Evolutionary conservation across 2,888 invertebrate species (phyloP), one percentile per base, ranked within the genome.

Genomic region (Xestobium rufovillosum): DNA sequence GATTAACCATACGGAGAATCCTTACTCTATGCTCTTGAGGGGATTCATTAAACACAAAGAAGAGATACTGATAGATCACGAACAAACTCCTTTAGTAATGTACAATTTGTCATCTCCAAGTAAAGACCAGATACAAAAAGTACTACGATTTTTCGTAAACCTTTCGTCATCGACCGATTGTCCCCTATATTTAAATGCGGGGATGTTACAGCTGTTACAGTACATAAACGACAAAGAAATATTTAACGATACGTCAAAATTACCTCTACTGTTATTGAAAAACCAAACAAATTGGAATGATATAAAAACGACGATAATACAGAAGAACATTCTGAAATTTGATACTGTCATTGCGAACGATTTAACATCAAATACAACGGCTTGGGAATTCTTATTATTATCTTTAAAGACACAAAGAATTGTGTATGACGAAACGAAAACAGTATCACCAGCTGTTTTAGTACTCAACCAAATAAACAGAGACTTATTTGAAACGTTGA

Each of bases 11-110:
- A 14, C 29, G 38, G 42, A 41, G 9, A 34, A 30, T 16, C 3
- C 17, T 19, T 35, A 45, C 30, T n/a, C 8, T 14, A 25, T 23
- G 3, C 23, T 50, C 4, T 34, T 56, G 2, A 34, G 47, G 19
- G 43, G 29, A 14, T 6, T 56, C 12, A 39, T 45, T n/a, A 46
- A 46, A 15, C 45, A 53, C 26, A 48, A 47, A 28, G 56, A 56
- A 35, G 85, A 84, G 55, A 66, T 86, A 26, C 45, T 71, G 15
- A 58, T 81, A 42, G 85, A 86, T 51, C 63, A 72, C 23, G 75
- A 81, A 43, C 84, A 85, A 55, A 60, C 82, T 11, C 67, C 75
- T 0, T 63, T 81, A 25, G 66, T 78, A 12, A 55, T 85, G 2
- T 78, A 74, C 45, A 76, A 75, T 8, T 62, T 80, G 36, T 48